Percentiles rank a stretch among this genome's conserved stretches.
phyloP scores from a whole-genome alignment of 2,888 invertebrate genomes.

The Drosophila koepferae region DNA sequence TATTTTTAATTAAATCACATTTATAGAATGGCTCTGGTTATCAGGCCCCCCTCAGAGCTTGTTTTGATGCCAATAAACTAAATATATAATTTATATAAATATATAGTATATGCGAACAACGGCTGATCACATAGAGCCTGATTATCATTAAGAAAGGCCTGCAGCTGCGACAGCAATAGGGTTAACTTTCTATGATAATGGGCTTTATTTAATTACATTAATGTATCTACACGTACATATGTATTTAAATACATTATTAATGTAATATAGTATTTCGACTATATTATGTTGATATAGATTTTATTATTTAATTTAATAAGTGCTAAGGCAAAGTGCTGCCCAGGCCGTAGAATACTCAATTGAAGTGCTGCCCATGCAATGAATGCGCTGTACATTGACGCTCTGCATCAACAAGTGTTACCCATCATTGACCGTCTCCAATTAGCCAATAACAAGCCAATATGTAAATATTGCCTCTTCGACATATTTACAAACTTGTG shows the following conservation, averaged over 20 bases:
- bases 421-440: not conserved
- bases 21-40: conserved; percentile 37
- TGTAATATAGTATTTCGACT: no score
- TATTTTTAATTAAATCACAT: conserved; percentile 46
- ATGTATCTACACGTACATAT: not conserved
- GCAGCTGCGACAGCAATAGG: not conserved
- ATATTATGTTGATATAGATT: no score
- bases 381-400: not conserved
- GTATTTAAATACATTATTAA: no score
- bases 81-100: not conserved
- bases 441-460: no score
- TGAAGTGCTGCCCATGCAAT: not conserved
- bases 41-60: conserved; percentile 49
- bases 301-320: no score
- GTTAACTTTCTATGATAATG: not conserved
- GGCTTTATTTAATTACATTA: no score
- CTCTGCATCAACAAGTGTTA: not conserved
- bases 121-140: conserved; percentile 1
- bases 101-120: conserved; percentile 10
- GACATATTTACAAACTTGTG: no score
- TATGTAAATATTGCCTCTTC: not conserved
- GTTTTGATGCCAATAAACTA: conserved; percentile 32
- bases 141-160: conserved; percentile 19
- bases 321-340: not conserved
- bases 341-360: not conserved